Base-by-base conservation (phyloP, 2,113 vertebrate genomes). In the Uria lomvia region DNA sequence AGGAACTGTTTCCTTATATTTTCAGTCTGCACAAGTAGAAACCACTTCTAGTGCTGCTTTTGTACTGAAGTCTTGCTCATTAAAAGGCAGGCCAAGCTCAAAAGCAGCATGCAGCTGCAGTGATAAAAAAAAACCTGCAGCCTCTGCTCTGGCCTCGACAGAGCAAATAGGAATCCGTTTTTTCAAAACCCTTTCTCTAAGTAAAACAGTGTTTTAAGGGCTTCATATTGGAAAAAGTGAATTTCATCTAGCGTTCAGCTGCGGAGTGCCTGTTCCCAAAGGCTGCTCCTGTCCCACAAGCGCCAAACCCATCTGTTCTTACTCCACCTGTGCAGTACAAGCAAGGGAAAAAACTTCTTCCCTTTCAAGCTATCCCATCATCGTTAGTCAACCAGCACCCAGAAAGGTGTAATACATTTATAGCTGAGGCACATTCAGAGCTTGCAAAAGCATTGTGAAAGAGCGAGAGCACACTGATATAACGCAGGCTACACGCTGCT, bases 251-350 rank as follows among this genome's bases (percentile, higher is more conserved):
- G 9, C 15, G 50, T 38, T 76, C 52, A 15, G 22, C 11, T 38
- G 34, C 40, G 3, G 40, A 26, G 17, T 38, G 11, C 20, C 27
- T 84, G 38, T 76, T 70, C n/a, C 34, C 68, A 70, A 94, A 82
- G 26, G 72, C 34, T 53, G 38, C 29, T 49, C 76, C 47, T 68
- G 34, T 70, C 45, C 62, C 24, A 40, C 52, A 62, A 63, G 59
- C 13, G 13, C 24, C 67, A 43, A 86, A 71, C 1, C 27, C 47
- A 27, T 34, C 22, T 79, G 38, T 82, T 62, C 50, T 75, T 38
- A 30, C 16, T 83, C 15, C 5, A 15, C 22, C 36, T 60, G 40
- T 22, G 40, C 32, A 42, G 4, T 7, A 47, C 0, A 0, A 63
- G 50, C 21, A 65, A 55, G 47, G 63, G 23, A 71, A 91, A 55